Evolutionary conservation across 2,888 invertebrate genomes (phyloP), one percentile per base, ranked within the genome.

Genomic region (Tinea semifulvella): DNA sequence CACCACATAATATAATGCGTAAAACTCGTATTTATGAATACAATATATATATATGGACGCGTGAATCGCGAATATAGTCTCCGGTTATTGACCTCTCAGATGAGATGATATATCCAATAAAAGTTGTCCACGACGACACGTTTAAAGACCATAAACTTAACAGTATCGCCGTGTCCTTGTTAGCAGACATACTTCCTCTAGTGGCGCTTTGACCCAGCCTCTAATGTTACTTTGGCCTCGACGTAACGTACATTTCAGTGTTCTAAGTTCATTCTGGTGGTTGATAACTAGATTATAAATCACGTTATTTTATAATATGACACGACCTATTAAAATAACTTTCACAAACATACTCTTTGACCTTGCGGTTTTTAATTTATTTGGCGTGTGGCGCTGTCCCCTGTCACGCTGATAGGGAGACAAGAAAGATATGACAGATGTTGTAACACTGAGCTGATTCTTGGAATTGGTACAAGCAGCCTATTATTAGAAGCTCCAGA

Each of bases 341-440:
- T 40, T 27, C 31, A 43, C 43, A 31, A 28, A 43, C 18, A 43
- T 43, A 43, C 18, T 43, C 20, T 43, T 14, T 31, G 53, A 58
- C 68, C 68, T 68, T 68, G 60, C 50, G 46, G 48, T 42, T 42
- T 48, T 53, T 57, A 56, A 61, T 65, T 64, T 60, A 62, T 64
- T 64, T 65, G 61, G 62, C 62, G 57, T 63, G 52, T 53, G 55
- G 52, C 52, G 50, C 47, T 22, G 42, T 31, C 38, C 36, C 20
- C 31, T 43, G 43, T 43, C 43, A 31, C 43, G 28, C 28, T 13
- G 31, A 8, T 13, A 28, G 17, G 42, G 27, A 27, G 42, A 42
- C 42, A 27, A 17, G 42, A 42, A 18, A 31, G 42, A 44, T 27
- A 44, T 47, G 44, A 44, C 44, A 39, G 42, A 42, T 42, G 31